phyloP scores from a whole-genome alignment of 2,113 vertebrate species.

The Struthio camelus region DNA sequence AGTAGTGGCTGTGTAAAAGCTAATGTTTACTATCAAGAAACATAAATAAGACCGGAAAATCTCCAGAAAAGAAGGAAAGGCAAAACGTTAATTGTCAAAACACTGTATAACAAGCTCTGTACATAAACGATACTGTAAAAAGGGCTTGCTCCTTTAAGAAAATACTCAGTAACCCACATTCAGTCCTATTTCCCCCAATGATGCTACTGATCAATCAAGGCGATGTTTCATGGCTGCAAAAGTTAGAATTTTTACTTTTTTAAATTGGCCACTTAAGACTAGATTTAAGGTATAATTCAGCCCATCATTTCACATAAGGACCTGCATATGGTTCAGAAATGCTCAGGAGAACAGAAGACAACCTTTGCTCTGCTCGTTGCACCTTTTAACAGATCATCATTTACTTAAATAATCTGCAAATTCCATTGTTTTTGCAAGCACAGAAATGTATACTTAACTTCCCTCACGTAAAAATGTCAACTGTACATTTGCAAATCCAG shows the following conservation, averaged over 20 bases:
- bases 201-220: not conserved
- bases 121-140: not conserved
- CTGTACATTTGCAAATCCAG: not conserved
- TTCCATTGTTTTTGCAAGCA: not conserved
- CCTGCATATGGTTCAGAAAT: not conserved
- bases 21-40: not conserved
- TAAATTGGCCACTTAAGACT: not conserved
- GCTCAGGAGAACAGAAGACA: not conserved
- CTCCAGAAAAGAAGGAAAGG: not conserved
- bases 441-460: accelerated
- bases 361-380: not conserved
- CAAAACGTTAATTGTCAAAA: not conserved
- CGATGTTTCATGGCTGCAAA: not conserved
- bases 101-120: accelerated
- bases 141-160: not conserved
- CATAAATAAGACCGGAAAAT: not conserved
- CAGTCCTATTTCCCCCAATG: not conserved
- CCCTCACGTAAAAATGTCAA: not conserved
- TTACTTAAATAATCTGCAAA: not conserved
- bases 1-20: not conserved
- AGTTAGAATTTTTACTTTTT: not conserved
- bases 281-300: not conserved
- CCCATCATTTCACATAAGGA: not conserved
- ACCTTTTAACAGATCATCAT: not conserved
- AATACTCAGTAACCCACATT: not conserved